Evolutionary conservation across 1,140 invertebrate species (phyloP).

Genomic region (Aphidius gifuensis): DNA sequence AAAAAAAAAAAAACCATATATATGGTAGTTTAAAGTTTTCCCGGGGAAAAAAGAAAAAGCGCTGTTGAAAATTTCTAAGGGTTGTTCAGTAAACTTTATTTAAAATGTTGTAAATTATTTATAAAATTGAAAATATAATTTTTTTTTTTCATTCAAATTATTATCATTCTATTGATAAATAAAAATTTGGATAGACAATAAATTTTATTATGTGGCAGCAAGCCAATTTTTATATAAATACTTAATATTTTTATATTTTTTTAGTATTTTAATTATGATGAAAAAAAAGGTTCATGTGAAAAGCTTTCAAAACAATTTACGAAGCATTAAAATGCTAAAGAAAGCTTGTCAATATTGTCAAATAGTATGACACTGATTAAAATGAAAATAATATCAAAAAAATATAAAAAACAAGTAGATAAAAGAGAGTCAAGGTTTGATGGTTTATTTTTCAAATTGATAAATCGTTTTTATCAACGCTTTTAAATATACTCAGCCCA

Average conservation of each 20-base stretch:
- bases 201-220: too few relatives aligned
- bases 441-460: conserved; percentile 7
- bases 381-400: conserved; percentile 4
- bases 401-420: not conserved
- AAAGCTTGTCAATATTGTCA: too few relatives aligned
- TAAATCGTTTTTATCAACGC: conserved; percentile 11
- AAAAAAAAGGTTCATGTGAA: too few relatives aligned
- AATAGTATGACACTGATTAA: not conserved
- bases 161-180: too few relatives aligned
- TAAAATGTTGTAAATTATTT: too few relatives aligned
- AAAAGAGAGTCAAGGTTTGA: not conserved
- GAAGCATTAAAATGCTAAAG: too few relatives aligned
- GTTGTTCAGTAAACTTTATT: conserved; percentile 7
- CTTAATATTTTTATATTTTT: too few relatives aligned
- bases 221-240: too few relatives aligned
- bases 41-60: not conserved
- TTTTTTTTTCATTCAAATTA: not conserved
- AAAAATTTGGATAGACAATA: too few relatives aligned
- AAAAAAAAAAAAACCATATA: not conserved
- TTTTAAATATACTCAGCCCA: conserved; percentile 7
- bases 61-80: not conserved
- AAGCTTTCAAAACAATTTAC: too few relatives aligned
- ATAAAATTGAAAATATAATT: not conserved
- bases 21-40: conserved; percentile 10
- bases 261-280: too few relatives aligned